Base-by-base conservation (phyloP, 1,140 invertebrate genomes). In the Maniola jurtina region DNA sequence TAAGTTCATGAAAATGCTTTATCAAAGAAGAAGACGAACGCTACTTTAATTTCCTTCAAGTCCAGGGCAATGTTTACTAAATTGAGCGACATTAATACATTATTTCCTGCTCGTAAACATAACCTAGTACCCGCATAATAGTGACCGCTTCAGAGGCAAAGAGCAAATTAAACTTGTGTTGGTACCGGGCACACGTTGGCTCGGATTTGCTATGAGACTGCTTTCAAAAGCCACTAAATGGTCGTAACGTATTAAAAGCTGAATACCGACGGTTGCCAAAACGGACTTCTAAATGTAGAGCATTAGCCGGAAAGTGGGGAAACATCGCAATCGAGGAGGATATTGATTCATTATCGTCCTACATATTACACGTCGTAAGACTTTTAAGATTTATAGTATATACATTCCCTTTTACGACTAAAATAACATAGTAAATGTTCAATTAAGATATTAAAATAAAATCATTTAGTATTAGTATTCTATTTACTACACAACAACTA, bases 41-140 rank as follows among this genome's bases (percentile, higher is more conserved):
- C 47, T 64, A 47, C 35, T n/a, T 35, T 48, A 54, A 15, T 55
- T 54, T 38, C 6, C 36, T 63, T 35, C 34, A 64, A 7, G 16
- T 64, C 36, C 16, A 57, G 47, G 15, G 9, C 6, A 16, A 60
- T 33, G 40, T 25, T 25, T 33, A 25, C 48, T 55, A 55, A 65
- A 59, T 67, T 68, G 50, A 66, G 66, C 47, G 61, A 59, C 56
- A 61, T 71, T 60, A 67, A 63, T 40, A 64, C 7, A 56, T 55
- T 55, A 55, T 4, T 34, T 55, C 25, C 10, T 34, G 16, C 48
- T 50, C 48, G 48, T 50, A 50, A 10, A 50, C 48, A 50, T 55
- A 55, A 34, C 16, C 52, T 42, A 55, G 35, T 42, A 15, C 33
- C 38, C 38, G 52, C 38, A 56, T 63, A 63, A 63, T 63, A 56